Evolutionary conservation across 1,140 invertebrate genomes (phyloP).

Genomic region (Lamellibrachia luymesi): DNA sequence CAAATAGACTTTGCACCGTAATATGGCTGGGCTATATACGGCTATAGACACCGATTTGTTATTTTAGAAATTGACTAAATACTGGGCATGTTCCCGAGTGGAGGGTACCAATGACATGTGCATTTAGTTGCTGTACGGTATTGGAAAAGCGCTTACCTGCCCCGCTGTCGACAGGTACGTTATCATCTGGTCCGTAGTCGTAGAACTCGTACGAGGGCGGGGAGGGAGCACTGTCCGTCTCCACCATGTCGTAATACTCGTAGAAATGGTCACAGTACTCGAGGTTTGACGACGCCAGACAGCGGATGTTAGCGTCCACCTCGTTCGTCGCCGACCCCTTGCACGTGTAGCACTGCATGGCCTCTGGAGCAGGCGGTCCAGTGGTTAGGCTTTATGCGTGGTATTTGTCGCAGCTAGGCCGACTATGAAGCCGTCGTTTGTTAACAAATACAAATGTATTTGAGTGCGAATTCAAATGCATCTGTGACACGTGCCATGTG

Average conservation of each 20-base stretch:
- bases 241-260: constrained; percentile 22
- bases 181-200: background rate
- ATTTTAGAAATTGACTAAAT: too few relatives aligned
- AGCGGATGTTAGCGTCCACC: constrained; percentile 24
- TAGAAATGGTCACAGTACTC: constrained; percentile 27
- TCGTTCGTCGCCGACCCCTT: constrained; percentile 14
- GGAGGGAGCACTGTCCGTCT: background rate
- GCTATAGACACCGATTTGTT: too few relatives aligned
- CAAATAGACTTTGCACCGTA: too few relatives aligned
- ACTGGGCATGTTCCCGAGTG: too few relatives aligned
- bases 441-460: background rate
- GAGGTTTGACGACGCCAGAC: constrained; percentile 16
- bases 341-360: constrained; percentile 26
- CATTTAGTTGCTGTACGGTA: background rate
- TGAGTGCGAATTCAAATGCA: too few relatives aligned
- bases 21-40: too few relatives aligned
- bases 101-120: background rate
- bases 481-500: too few relatives aligned
- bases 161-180: background rate
- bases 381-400: too few relatives aligned
- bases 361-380: background rate
- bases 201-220: background rate
- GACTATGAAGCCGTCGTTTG: background rate
- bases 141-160: background rate
- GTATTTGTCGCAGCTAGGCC: too few relatives aligned